Conservation (phyloP, 2,888 invertebrate species). For the Sphaerophoria rueppellii region DNA sequence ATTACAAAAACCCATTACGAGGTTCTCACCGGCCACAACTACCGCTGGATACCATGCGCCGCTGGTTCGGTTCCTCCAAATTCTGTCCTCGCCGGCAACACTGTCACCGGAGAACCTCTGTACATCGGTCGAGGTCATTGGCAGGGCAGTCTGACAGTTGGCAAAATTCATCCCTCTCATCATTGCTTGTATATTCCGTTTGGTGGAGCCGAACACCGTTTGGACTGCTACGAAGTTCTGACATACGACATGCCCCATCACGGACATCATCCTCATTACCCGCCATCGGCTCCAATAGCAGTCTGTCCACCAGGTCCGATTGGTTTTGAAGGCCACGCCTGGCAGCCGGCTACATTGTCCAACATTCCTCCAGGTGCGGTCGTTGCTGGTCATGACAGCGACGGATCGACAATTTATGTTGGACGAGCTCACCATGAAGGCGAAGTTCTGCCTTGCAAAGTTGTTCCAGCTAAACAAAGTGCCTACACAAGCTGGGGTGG, state of each 20-base stretch:
- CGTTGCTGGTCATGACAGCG: slow-evolving; percentile 80
- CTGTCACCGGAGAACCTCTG: slow-evolving; percentile 83
- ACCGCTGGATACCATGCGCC: slow-evolving; percentile 83
- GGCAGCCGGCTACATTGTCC: slow-evolving; percentile 79
- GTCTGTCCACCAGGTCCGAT: not conserved
- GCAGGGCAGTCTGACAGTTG: slow-evolving; percentile 83
- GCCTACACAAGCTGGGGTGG: slow-evolving; percentile 85
- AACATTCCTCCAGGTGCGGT: slow-evolving; percentile 80
- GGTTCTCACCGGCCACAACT: slow-evolving; percentile 83
- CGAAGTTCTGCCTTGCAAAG: slow-evolving; percentile 85
- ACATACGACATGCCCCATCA: slow-evolving; percentile 77
- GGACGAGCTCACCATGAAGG: slow-evolving; percentile 84
- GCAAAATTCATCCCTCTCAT: slow-evolving; percentile 84
- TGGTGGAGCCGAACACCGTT: slow-evolving; percentile 82
- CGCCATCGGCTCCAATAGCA: not conserved
- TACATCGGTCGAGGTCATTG: slow-evolving; percentile 84
- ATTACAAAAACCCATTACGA: slow-evolving; percentile 81
- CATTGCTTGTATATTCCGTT: slow-evolving; percentile 83
- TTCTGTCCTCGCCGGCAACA: slow-evolving; percentile 80
- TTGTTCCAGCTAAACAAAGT: slow-evolving; percentile 84
- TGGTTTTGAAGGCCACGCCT: slow-evolving; percentile 56
- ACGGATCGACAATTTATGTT: slow-evolving; percentile 80
- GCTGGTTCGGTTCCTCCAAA: slow-evolving; percentile 81
- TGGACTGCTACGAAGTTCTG: slow-evolving; percentile 82
- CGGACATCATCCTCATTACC: not conserved